A percentile compares a stretch with the other conserved stretches of the same genome.
phyloP scores from a whole-genome alignment of 2,797 vertebrate genomes.

The Premnoplex brunnescens region DNA sequence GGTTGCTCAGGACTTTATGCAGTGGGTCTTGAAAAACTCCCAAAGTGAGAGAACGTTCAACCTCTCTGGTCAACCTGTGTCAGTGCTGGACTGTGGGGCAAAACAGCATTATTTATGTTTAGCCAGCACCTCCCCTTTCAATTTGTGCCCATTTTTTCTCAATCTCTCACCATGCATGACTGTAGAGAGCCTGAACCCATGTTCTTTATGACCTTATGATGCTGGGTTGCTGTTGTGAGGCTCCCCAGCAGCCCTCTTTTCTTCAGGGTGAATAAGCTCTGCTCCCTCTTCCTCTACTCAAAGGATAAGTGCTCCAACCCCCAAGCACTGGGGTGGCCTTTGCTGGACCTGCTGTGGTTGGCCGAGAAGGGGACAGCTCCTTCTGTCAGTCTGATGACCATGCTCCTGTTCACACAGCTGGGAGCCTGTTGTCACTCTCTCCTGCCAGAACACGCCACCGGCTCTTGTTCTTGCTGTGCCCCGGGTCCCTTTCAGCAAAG shows the following conservation, averaged over 20 bases:
- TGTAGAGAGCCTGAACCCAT: background rate
- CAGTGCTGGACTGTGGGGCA: background rate
- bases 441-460: background rate
- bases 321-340: rapidly evolving
- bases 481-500: background rate
- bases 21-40: background rate
- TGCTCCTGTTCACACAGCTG: rapidly evolving
- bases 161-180: rapidly evolving
- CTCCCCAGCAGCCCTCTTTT: background rate
- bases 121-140: background rate
- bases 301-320: background rate
- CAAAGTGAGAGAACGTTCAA: background rate
- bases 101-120: background rate
- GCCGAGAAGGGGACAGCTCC: background rate
- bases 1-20: background rate
- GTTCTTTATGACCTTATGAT: background rate
- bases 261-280: background rate
- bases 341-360: background rate
- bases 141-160: background rate
- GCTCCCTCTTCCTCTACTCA: background rate
- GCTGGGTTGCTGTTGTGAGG: background rate
- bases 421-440: background rate
- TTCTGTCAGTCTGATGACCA: rapidly evolving
- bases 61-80: no score
- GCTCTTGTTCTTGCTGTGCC: background rate